Evolutionary conservation across 2,797 vertebrate genomes (phyloP).

Genomic region (Borostomias antarcticus): DNA sequence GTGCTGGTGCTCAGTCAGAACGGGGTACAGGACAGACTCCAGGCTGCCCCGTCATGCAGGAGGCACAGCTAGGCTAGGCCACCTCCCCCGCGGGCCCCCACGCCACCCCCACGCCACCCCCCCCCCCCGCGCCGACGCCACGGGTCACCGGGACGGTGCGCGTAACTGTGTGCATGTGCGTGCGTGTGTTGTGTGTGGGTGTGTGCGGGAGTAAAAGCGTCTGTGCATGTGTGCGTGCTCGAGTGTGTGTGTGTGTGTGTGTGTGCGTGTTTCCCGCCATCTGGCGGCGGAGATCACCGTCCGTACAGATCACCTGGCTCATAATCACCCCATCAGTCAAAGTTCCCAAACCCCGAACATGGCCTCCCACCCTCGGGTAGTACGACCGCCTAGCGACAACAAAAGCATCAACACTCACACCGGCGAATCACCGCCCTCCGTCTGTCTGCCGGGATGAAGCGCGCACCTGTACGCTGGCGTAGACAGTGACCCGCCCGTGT

Average conservation of each 20-base stretch:
- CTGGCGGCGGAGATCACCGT: constrained; percentile 29
- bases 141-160: neutral
- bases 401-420: neutral
- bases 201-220: constrained; percentile 14
- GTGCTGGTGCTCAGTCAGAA: constrained; percentile 48
- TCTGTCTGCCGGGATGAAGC: no score
- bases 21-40: no score
- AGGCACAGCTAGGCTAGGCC: neutral
- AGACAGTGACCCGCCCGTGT: no score
- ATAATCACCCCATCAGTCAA: constrained; percentile 52
- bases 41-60: no score
- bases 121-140: neutral
- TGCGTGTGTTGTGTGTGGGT: neutral
- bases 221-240: constrained; percentile 20
- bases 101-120: neutral
- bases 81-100: neutral
- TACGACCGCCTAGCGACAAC: neutral
- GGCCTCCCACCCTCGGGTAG: neutral
- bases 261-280: constrained; percentile 27
- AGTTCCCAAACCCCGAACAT: constrained; percentile 16
- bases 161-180: neutral
- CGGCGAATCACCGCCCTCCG: neutral
- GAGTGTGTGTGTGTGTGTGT: neutral
- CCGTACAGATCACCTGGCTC: constrained; percentile 39
- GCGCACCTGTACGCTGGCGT: neutral